Conservation (phyloP, 2,888 invertebrate species). For the Eurytoma adleriae region DNA sequence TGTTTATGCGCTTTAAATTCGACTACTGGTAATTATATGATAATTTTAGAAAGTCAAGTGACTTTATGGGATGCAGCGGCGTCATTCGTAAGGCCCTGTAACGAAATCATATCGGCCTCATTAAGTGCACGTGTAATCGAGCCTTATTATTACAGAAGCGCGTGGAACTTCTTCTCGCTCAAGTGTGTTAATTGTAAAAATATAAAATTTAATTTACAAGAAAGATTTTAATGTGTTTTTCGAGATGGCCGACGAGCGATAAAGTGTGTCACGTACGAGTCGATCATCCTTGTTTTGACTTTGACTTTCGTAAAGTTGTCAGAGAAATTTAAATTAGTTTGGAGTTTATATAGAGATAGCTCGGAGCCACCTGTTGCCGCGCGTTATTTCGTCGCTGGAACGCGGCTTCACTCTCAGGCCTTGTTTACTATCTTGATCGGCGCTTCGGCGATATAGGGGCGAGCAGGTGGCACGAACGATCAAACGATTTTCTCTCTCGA, state of each 20-base stretch:
- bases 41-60: slow-evolving; percentile 28
- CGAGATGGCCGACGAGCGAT: not conserved
- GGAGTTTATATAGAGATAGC: slow-evolving; percentile 5
- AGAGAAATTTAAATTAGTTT: slow-evolving; percentile 37
- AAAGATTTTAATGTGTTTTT: not conserved
- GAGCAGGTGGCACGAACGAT: slow-evolving; percentile 52
- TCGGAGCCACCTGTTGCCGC: slow-evolving; percentile 45
- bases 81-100: slow-evolving; percentile 19
- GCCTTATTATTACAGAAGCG: not conserved
- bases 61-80: slow-evolving; percentile 14
- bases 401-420: slow-evolving; percentile 27
- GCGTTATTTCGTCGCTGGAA: not conserved
- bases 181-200: too few species aligned
- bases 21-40: slow-evolving; percentile 32
- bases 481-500: slow-evolving; percentile 46
- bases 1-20: slow-evolving; percentile 11
- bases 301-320: not conserved
- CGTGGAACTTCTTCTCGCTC: not conserved
- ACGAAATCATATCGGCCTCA: slow-evolving; percentile 42
- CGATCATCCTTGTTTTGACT: not conserved
- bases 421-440: slow-evolving; percentile 55
- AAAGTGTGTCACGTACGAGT: too few species aligned
- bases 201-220: not conserved
- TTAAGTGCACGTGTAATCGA: slow-evolving; percentile 29
- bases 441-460: slow-evolving; percentile 49